Conservation (phyloP, 2,888 invertebrate species). For the Cerceris ruficornis region DNA sequence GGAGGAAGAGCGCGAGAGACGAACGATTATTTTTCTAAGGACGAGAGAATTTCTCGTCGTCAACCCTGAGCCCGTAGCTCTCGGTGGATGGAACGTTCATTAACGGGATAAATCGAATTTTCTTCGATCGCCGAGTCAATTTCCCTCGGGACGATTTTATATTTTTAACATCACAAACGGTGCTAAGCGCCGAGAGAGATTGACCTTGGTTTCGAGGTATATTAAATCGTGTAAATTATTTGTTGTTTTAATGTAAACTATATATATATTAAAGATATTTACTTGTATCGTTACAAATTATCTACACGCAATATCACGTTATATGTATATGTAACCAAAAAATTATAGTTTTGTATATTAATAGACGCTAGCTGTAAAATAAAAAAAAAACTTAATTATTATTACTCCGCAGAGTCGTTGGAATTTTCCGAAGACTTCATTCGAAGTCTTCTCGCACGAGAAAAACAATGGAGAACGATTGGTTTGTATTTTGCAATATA, state of each 20-base stretch:
- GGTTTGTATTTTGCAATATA: too few species aligned
- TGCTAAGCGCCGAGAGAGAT: conserved; percentile 69
- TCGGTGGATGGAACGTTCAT: conserved; percentile 16
- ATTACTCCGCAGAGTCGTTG: conserved; percentile 49
- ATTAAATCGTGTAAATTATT: conserved; percentile 77
- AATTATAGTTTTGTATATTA: conserved; percentile 81
- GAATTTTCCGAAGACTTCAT: conserved; percentile 1
- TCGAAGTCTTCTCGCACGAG: too few species aligned
- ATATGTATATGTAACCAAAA: conserved; percentile 78
- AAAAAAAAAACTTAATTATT: conserved; percentile 77
- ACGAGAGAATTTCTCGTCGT: conserved; percentile 19
- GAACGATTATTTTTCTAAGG: conserved; percentile 34
- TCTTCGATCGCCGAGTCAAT: conserved; percentile 47
- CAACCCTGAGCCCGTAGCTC: conserved; percentile 16
- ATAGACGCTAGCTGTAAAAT: conserved; percentile 78
- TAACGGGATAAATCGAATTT: conserved; percentile 26
- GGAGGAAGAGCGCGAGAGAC: neutral
- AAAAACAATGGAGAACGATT: too few species aligned
- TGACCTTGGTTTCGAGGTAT: conserved; percentile 49
- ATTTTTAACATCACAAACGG: conserved; percentile 69
- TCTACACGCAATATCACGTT: conserved; percentile 54
- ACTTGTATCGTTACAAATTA: conserved; percentile 73
- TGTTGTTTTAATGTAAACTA: conserved; percentile 73
- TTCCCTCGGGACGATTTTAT: conserved; percentile 57
- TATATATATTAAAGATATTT: conserved; percentile 64